A percentile compares a stretch with the other conserved stretches of the same genome.
Conservation (phyloP, 30 jellyfish, hydroid and myxozoan genomes). For the Euphysa ruthae region DNA sequence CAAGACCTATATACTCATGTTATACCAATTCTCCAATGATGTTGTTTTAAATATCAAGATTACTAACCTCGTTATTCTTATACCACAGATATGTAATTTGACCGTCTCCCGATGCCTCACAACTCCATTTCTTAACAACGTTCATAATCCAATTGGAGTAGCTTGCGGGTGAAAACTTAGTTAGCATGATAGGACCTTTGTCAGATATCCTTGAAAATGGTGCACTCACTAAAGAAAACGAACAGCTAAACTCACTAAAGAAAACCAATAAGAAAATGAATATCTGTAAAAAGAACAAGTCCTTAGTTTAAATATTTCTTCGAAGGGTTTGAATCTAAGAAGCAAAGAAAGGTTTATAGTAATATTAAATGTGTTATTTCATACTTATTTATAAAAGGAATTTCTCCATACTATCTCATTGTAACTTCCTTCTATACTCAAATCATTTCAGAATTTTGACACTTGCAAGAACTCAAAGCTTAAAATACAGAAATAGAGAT, state of each 20-base stretch:
- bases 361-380: too few species aligned
- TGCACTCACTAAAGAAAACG: constrained; percentile 9
- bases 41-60: not conserved
- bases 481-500: too few species aligned
- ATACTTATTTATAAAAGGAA: too few species aligned
- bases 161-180: constrained; percentile 39
- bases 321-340: too few species aligned
- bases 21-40: not conserved
- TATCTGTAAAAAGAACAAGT: too few species aligned
- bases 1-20: not conserved
- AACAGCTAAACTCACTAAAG: too few species aligned
- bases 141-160: constrained; percentile 50
- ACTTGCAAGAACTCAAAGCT: not conserved
- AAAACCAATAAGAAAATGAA: too few species aligned
- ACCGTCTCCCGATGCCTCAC: constrained; percentile 69
- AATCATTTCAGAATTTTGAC: not conserved
- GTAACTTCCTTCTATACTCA: too few species aligned
- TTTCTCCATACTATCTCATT: too few species aligned
- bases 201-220: constrained; percentile 34
- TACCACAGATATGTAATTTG: constrained; percentile 45
- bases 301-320: too few species aligned
- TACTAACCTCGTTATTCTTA: constrained; percentile 54
- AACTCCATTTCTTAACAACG: constrained; percentile 47
- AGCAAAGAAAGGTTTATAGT: too few species aligned
- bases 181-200: constrained; percentile 67